These are phyloP conservation scores for Melopsittacus undulatus DNA, from an alignment of 2,797 vertebrate species.

Conservation along the genomic window DNA sequence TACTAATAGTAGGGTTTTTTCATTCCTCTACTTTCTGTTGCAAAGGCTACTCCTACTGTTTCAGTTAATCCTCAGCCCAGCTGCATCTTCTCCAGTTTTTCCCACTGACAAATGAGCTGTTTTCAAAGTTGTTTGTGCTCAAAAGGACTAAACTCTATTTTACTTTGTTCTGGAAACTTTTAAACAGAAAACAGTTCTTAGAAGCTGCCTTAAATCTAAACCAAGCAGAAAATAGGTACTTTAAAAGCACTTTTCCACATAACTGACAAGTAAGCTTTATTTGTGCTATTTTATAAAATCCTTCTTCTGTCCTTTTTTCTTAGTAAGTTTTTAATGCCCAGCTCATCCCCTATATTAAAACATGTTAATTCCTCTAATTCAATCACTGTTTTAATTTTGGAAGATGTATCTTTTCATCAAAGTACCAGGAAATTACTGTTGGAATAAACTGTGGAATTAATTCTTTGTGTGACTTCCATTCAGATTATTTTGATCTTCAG, in stretches of 20 bases:
- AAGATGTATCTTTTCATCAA: not conserved
- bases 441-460: not conserved
- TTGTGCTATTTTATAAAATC: not conserved
- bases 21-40: not conserved
- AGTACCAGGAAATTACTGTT: not conserved
- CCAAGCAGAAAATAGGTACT: not conserved
- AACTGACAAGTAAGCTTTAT: not conserved
- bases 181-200: not conserved
- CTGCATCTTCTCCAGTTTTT: conserved; percentile 46
- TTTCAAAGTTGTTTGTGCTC: conserved; percentile 32
- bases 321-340: not conserved
- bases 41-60: conserved; percentile 8
- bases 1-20: not conserved
- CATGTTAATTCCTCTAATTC: not conserved
- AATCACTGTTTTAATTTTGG: not conserved
- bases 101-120: conserved; percentile 24
- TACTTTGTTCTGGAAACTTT: not conserved
- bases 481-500: not conserved
- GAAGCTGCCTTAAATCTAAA: not conserved
- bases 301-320: not conserved
- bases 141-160: not conserved
- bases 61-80: conserved; percentile 13
- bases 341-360: not conserved
- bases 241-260: not conserved
- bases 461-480: not conserved